Evolutionary conservation across 2,888 invertebrate species (phyloP).

Genomic region (Andrena praecox): DNA sequence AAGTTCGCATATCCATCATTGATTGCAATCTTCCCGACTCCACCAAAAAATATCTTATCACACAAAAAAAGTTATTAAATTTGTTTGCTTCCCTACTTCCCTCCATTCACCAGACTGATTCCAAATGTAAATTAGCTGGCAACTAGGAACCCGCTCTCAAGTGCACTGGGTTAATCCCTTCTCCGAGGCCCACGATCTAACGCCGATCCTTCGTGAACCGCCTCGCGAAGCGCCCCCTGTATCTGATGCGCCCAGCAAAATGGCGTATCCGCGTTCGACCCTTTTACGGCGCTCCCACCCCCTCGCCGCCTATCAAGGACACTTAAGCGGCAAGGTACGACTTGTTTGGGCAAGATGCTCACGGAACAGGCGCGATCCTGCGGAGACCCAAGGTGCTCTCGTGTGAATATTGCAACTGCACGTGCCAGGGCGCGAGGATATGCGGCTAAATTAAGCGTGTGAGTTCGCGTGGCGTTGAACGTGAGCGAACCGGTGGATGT

Average conservation of each 20-base stretch:
- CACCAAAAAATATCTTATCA: too few relatives aligned
- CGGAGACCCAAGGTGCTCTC: slow-evolving; percentile 25
- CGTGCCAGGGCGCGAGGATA: slow-evolving; percentile 39
- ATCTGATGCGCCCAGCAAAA: neutral
- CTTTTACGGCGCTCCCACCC: slow-evolving; percentile 43
- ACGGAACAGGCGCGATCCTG: slow-evolving; percentile 23
- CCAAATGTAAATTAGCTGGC: too few relatives aligned
- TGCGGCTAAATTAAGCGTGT: slow-evolving; percentile 7
- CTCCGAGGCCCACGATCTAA: too few relatives aligned
- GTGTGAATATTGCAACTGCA: slow-evolving; percentile 50
- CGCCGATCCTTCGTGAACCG: too few relatives aligned
- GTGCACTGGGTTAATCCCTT: too few relatives aligned
- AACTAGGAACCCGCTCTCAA: too few relatives aligned
- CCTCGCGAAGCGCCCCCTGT: neutral
- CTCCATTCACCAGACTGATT: too few relatives aligned
- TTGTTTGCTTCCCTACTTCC: too few relatives aligned
- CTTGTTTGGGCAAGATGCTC: slow-evolving; percentile 44
- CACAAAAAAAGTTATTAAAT: too few relatives aligned
- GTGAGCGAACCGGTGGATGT: neutral
- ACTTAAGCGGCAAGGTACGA: slow-evolving; percentile 28
- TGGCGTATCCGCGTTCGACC: slow-evolving; percentile 28
- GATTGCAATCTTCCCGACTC: too few relatives aligned
- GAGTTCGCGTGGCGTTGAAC: slow-evolving; percentile 13
- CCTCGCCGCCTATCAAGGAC: slow-evolving; percentile 46
- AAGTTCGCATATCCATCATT: too few relatives aligned